Evolutionary conservation across 1,140 invertebrate species (phyloP).

Genomic region (Trachymyrmex cornetzi): DNA sequence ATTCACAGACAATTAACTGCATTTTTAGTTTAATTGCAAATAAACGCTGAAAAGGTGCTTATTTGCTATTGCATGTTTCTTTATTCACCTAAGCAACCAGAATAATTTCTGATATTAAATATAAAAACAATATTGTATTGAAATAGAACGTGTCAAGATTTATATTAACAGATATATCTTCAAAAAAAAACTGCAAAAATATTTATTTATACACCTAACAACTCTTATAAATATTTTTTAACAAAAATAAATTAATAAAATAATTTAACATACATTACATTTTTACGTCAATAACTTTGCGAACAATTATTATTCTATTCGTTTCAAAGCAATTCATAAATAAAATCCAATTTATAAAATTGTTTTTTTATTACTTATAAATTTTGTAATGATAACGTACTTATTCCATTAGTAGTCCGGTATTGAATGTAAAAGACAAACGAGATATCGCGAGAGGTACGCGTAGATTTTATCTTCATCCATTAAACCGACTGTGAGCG

Average conservation of each 20-base stretch:
- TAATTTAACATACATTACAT: background rate
- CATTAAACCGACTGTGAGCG: conserved; percentile 22
- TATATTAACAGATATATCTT: no score
- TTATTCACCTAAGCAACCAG: no score
- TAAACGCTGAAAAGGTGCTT: no score
- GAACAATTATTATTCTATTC: background rate
- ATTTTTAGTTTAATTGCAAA: no score
- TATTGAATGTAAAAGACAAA: background rate
- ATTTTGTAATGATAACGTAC: background rate
- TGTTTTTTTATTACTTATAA: background rate
- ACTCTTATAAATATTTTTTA: background rate
- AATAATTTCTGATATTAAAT: no score
- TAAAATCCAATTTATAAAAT: background rate
- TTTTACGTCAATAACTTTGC: background rate
- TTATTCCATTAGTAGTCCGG: background rate
- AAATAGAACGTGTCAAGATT: no score
- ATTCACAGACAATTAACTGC: no score
- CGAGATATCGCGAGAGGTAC: background rate
- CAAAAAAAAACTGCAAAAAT: no score
- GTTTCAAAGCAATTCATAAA: background rate
- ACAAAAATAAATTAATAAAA: background rate
- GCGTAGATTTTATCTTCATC: conserved; percentile 20
- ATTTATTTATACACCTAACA: background rate
- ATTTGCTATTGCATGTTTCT: no score
- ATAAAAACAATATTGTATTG: no score